Evolutionary conservation across 2,113 vertebrate species (phyloP).

Genomic region (Cygnus buccinator): DNA sequence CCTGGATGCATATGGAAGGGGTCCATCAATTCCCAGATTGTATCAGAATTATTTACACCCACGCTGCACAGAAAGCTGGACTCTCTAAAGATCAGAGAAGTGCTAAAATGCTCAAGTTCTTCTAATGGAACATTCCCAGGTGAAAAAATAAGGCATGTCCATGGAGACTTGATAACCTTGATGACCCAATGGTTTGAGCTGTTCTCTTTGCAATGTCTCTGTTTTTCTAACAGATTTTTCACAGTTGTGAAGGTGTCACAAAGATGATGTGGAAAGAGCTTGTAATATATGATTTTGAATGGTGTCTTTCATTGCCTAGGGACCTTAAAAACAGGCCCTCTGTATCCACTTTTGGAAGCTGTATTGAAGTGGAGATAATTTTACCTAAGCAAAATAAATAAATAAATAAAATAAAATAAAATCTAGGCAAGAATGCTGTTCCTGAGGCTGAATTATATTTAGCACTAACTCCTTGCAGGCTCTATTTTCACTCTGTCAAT

Average conservation of each 20-base stretch:
- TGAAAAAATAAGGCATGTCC: conserved; percentile 22
- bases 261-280: background rate
- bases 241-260: background rate
- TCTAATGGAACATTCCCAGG: background rate
- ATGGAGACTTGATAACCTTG: background rate
- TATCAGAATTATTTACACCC: background rate
- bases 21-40: background rate
- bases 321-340: background rate
- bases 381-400: background rate
- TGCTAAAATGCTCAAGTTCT: background rate
- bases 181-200: background rate
- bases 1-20: background rate
- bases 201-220: background rate
- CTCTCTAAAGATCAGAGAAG: background rate
- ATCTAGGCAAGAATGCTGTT: conserved; percentile 5
- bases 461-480: background rate
- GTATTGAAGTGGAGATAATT: background rate
- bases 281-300: conserved; percentile 4
- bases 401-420: background rate
- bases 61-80: background rate
- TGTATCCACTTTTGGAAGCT: background rate
- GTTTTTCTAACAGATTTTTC: conserved; percentile 15
- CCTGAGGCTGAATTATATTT: conserved; percentile 29
- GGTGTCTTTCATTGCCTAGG: background rate
- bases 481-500: conserved; percentile 48